Evolutionary conservation across 2,797 vertebrate species (phyloP), one percentile per base, ranked within the genome.

Genomic region (Peromyscus eremicus): DNA sequence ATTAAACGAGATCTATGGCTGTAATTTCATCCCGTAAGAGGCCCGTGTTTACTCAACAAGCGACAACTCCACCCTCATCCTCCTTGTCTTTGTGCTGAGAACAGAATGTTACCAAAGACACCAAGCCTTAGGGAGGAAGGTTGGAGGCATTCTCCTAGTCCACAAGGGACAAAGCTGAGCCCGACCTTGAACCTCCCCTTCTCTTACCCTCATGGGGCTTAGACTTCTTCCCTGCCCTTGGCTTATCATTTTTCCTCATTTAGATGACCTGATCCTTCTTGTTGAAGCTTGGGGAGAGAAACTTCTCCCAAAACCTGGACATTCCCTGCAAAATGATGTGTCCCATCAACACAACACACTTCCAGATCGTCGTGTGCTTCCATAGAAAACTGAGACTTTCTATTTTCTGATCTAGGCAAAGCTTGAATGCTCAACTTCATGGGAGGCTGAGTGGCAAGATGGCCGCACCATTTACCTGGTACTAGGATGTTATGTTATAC

Each of bases 1-100:
- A 98, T 98, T 97, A 98, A 98, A 96, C 92, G 97, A 98, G 98
- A 98, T 92, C 93, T 94, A 98, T 49, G 70, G 49, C 95, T 96
- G 49, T 85, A 98, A 97, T 98, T 98, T 98, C 94, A 91, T 95
- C 81, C 70, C 93, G 27, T 91, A 97, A 97, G 90, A 97, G 60
- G 73, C 37, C 93, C 86, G 21, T 87, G 68, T 89, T 97, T 82
- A 96, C 84, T 95, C 97, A 46, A 29, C 91, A 95, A 98, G 96
- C 81, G 88, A 66, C 89, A 97, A 64, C 91, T 94, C 55, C 91
- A 98, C 76, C 95, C 95, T 13, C 92, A 89, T 21, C 83, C 43
- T 93, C 68, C 73, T 97, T 97, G 80, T 73, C 80, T 92, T 95
- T 96, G 93, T 80, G 91, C 95, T 75, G 90, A 96, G 92, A 93